Percentiles rank a stretch among this genome's conserved stretches.
These are phyloP conservation scores for Amiota mariae DNA, from an alignment of 2,888 invertebrate species.

Conservation along the genomic window DNA sequence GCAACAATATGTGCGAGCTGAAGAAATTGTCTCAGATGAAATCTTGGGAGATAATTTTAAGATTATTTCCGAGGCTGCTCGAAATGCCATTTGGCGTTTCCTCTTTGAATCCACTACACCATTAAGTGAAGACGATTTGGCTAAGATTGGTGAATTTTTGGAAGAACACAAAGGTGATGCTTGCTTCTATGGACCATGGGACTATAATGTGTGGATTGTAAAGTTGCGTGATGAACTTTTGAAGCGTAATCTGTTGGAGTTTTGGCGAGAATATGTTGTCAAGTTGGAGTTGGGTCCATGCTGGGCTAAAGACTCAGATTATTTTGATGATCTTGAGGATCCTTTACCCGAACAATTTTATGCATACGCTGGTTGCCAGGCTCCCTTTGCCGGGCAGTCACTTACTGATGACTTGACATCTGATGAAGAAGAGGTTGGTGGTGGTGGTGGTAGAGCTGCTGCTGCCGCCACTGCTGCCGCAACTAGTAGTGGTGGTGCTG, in stretches of 20 bases:
- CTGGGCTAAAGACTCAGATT: conserved; percentile 66
- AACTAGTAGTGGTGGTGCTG: no score
- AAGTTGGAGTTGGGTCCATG: conserved; percentile 64
- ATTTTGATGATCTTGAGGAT: conserved; percentile 60
- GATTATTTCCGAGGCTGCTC: conserved; percentile 46
- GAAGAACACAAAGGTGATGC: conserved; percentile 71
- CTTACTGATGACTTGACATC: background rate
- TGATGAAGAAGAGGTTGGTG: background rate
- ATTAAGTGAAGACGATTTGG: conserved; percentile 32
- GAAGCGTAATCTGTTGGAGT: conserved; percentile 56
- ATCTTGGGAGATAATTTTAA: conserved; percentile 48
- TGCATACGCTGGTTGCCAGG: conserved; percentile 52
- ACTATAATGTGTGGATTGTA: conserved; percentile 70
- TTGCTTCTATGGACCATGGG: conserved; percentile 58
- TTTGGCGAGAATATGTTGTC: conserved; percentile 68
- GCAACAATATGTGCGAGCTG: conserved; percentile 54
- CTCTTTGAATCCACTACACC: conserved; percentile 50
- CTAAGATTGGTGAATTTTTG: conserved; percentile 52
- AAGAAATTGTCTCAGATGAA: conserved; percentile 49
- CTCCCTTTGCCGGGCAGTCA: conserved; percentile 48
- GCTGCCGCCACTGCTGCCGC: background rate
- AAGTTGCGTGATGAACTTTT: conserved; percentile 64
- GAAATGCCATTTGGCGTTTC: conserved; percentile 54
- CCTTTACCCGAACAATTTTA: conserved; percentile 61
- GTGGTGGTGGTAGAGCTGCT: background rate